phyloP scores from a whole-genome alignment of 2,888 invertebrate species.

The Pollenia amentaria region DNA sequence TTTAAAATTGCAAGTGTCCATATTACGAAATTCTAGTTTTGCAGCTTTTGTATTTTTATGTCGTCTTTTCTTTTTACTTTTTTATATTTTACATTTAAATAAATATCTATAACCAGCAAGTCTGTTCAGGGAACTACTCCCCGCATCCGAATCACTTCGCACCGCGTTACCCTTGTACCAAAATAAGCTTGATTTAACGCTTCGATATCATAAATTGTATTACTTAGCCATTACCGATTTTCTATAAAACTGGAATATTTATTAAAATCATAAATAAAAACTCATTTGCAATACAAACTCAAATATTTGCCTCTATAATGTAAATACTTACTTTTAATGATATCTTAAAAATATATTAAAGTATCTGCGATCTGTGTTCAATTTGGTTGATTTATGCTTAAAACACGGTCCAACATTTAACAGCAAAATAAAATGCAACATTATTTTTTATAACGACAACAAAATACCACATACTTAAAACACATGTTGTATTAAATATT shows the following conservation, averaged over 20 bases:
- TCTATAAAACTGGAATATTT: neutral
- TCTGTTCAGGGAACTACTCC: too few relatives aligned
- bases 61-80: too few relatives aligned
- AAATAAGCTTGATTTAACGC: too few relatives aligned
- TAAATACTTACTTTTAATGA: neutral
- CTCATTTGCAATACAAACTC: conserved; percentile 15
- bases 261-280: neutral
- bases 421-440: conserved; percentile 70
- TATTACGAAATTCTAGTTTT: too few relatives aligned
- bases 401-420: conserved; percentile 70
- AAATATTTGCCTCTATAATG: neutral
- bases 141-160: too few relatives aligned
- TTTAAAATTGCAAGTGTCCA: too few relatives aligned
- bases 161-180: too few relatives aligned
- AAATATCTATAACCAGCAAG: too few relatives aligned
- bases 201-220: neutral
- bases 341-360: neutral
- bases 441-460: conserved; percentile 63
- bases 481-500: conserved; percentile 64
- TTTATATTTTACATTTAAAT: too few relatives aligned
- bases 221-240: neutral
- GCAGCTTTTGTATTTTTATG: too few relatives aligned
- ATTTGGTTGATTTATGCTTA: conserved; percentile 70
- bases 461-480: conserved; percentile 49
- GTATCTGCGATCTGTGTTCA: neutral